Base-by-base conservation (phyloP, 2,888 invertebrate species). In the Amphipyra berbera region DNA sequence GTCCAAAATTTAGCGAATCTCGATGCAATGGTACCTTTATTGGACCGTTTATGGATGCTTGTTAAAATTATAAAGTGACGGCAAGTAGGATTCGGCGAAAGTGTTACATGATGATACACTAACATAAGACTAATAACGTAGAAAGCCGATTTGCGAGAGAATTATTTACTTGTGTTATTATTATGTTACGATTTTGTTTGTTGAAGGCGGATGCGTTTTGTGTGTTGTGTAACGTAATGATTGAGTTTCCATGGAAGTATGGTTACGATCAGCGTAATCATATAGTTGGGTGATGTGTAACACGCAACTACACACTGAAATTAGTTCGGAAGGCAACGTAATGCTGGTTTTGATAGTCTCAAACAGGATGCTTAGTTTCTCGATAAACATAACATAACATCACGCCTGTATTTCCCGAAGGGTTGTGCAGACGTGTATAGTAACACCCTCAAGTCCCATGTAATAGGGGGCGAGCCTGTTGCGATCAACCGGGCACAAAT, bases 161-260 rank as follows among this genome's bases (percentile, higher is more conserved):
- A 56, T 71, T 48, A 55, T 44, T 58, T 48, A 55, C 41, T 58
- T 61, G 30, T 61, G 37, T 52, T 66, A 57, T 58, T 54, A 45
- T 45, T 54, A 8, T 21, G 45, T 76, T 71, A 57, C 54, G 40
- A 55, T 56, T 72, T 45, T 65, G 52, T 70, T 62, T 62, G 58
- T 67, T 50, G 42, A 49, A 69, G 52, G 42, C 55, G 56, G 44
- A 42, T 46, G 41, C 21, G 27, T 72, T 54, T 74, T 30, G 46
- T 47, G 48, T 45, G 47, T 78, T 78, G 55, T 53, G 73, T 50
- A 68, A 76, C 6, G 41, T 42, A 65, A 62, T 65, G 35, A 70
- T 65, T 62, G 57, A 46, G 50, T 64, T 76, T 70, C 70, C 46
- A 71, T 68, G 14, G 58, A 59, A 61, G 47, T 48, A 67, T 57